A percentile compares a stretch with the other conserved stretches of the same genome.
phyloP scores from a whole-genome alignment of 2,797 vertebrate genomes.

The Ctenopoma multispine region DNA sequence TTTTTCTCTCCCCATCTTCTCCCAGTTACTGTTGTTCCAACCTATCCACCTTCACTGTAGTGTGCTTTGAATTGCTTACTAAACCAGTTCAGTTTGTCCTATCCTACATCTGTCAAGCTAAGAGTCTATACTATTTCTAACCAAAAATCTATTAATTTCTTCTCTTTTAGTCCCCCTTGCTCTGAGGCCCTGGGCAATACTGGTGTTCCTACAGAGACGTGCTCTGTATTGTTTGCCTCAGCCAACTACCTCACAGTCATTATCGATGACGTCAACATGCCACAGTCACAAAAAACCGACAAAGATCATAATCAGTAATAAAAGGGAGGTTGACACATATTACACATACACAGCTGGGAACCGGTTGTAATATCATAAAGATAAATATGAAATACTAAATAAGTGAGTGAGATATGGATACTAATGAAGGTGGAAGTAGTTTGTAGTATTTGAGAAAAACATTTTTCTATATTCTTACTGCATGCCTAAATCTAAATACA shows the following conservation, averaged over 20 bases:
- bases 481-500: constrained; percentile 1
- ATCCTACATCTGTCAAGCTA: constrained; percentile 15
- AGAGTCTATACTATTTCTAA: neutral
- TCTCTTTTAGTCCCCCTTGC: constrained; percentile 2
- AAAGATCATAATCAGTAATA: constrained; percentile 43
- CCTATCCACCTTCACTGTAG: constrained; percentile 36
- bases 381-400: neutral
- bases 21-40: constrained; percentile 38
- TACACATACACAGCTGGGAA: constrained; percentile 1
- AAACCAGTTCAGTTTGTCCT: constrained; percentile 17
- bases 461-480: neutral
- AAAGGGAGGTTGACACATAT: neutral
- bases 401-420: neutral
- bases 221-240: constrained; percentile 54
- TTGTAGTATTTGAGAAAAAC: neutral
- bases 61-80: neutral
- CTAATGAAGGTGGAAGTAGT: neutral
- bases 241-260: constrained; percentile 55
- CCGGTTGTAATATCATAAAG: neutral
- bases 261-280: constrained; percentile 59
- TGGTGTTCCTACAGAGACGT: constrained; percentile 39
- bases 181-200: constrained; percentile 42
- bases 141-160: constrained; percentile 22
- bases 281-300: constrained; percentile 54
- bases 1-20: constrained; percentile 42